Percentiles rank a stretch among this genome's conserved stretches.
Conservation (phyloP, 2,888 invertebrate species). For the Belgica antarctica region DNA sequence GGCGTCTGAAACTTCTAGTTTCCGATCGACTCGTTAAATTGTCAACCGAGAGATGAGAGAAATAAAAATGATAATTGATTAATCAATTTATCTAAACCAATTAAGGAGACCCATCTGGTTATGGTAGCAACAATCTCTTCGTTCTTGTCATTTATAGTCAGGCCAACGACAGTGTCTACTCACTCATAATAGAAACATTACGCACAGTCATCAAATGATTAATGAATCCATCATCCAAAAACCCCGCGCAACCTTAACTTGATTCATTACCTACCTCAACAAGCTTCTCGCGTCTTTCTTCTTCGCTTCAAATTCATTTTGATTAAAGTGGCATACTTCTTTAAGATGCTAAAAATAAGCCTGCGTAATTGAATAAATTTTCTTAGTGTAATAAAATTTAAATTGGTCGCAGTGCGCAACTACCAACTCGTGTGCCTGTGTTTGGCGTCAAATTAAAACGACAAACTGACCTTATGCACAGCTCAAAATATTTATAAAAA, state of each 20-base stretch:
- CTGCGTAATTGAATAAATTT: constrained; percentile 36
- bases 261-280: constrained; percentile 36
- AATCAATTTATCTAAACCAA: constrained; percentile 13
- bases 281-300: background rate
- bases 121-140: background rate
- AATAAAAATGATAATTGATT: constrained; percentile 11
- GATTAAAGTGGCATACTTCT: constrained; percentile 21
- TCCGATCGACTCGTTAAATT: background rate
- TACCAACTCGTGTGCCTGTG: background rate
- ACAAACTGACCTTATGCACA: background rate
- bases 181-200: background rate
- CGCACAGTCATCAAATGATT: constrained; percentile 11
- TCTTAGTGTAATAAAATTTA: constrained; percentile 33
- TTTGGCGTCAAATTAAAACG: background rate
- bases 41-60: background rate
- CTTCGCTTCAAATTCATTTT: constrained; percentile 13
- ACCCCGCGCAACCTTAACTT: background rate
- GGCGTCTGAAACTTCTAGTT: background rate
- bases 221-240: background rate
- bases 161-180: too few relatives aligned
- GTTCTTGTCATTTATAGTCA: too few relatives aligned
- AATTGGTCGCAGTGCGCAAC: constrained; percentile 10
- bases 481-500: too few relatives aligned
- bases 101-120: background rate
- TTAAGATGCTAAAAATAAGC: constrained; percentile 34